phyloP scores from a whole-genome alignment of 2,113 vertebrate genomes.

The Pollachius pollachius region DNA sequence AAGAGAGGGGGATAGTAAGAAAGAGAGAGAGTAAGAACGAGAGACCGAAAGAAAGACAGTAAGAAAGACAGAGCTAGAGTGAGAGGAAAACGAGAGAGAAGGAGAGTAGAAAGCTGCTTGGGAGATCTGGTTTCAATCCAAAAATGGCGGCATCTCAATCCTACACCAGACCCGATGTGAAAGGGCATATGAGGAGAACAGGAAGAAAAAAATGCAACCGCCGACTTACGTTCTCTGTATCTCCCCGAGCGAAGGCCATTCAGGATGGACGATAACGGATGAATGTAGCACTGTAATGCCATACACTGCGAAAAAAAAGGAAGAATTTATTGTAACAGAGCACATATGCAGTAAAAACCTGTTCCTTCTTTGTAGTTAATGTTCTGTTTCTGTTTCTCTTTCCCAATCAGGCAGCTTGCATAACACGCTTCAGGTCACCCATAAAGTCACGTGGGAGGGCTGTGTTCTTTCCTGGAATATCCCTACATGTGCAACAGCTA shows the following conservation, averaged over 20 bases:
- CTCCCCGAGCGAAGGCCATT: slow-evolving; percentile 76
- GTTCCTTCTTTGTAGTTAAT: no score
- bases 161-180: neutral
- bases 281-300: slow-evolving; percentile 78
- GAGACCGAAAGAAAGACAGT: neutral
- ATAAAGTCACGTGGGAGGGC: neutral
- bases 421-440: neutral
- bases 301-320: slow-evolving; percentile 62
- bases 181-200: neutral
- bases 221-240: slow-evolving; percentile 77
- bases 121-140: neutral
- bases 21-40: no score
- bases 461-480: slow-evolving; percentile 32
- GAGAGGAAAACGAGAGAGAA: slow-evolving; percentile 3
- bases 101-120: neutral
- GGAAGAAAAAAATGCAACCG: slow-evolving; percentile 7
- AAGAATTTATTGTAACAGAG: neutral
- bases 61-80: neutral
- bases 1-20: neutral
- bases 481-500: neutral
- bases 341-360: no score
- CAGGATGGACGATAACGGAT: slow-evolving; percentile 76
- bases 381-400: neutral
- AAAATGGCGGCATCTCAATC: no score
- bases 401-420: slow-evolving; percentile 2